A percentile compares a stretch with the other conserved stretches of the same genome.
Evolutionary conservation across 2,888 invertebrate species (phyloP).

Genomic region (Agrochola lota): DNA sequence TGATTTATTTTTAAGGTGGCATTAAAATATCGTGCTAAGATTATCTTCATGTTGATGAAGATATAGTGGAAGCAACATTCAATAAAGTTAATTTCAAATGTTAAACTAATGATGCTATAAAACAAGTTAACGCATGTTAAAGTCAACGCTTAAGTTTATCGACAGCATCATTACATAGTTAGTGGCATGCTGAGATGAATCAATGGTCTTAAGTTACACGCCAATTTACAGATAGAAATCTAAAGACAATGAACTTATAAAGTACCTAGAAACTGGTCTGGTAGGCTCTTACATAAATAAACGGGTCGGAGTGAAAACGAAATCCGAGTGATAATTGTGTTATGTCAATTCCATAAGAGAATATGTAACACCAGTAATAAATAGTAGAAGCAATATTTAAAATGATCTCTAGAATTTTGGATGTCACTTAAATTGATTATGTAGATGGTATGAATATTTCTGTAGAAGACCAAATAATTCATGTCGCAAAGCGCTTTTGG

Average conservation of each 20-base stretch:
- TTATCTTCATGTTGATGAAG: constrained; percentile 1
- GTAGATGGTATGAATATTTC: neutral
- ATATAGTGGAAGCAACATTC: neutral
- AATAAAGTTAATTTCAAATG: neutral
- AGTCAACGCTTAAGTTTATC: constrained; percentile 8
- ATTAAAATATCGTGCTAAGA: neutral
- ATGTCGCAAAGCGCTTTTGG: neutral
- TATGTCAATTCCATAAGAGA: constrained; percentile 47
- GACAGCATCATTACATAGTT: constrained; percentile 34
- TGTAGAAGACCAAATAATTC: neutral
- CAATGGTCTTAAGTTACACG: constrained; percentile 44
- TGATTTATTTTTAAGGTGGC: neutral
- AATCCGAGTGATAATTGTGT: constrained; percentile 44
- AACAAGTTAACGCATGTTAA: constrained; percentile 5
- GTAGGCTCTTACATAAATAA: constrained; percentile 59
- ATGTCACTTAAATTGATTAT: neutral
- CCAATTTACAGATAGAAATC: constrained; percentile 53
- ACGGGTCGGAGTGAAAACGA: constrained; percentile 61
- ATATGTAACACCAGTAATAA: constrained; percentile 11
- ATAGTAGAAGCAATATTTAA: neutral
- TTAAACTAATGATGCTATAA: constrained; percentile 6
- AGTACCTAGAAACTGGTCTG: constrained; percentile 58
- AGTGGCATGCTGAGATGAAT: constrained; percentile 38
- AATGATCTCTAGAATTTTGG: neutral
- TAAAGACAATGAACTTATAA: constrained; percentile 58